A percentile compares a stretch with the other conserved stretches of the same genome.
phyloP scores from a whole-genome alignment of 2,888 invertebrate genomes.

The Eupithecia centaureata region DNA sequence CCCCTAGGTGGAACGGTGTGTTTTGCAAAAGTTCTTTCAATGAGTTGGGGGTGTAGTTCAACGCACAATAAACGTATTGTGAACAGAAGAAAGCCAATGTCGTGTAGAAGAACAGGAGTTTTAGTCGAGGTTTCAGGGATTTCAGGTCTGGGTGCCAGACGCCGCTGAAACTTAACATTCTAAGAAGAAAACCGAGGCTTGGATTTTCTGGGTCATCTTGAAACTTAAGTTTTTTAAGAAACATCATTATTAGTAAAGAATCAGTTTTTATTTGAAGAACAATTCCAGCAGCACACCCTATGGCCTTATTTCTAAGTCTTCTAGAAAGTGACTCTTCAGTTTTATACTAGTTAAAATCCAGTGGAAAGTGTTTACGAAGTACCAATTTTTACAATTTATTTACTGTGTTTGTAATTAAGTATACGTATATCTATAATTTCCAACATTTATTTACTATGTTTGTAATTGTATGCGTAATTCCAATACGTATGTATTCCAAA shows the following conservation, averaged over 20 bases:
- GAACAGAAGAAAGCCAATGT: slow-evolving; percentile 59
- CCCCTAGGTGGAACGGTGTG: slow-evolving; percentile 67
- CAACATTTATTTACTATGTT: neutral
- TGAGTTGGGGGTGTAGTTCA: slow-evolving; percentile 50
- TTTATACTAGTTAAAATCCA: neutral
- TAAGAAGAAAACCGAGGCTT: slow-evolving; percentile 61
- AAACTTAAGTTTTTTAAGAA: slow-evolving; percentile 18
- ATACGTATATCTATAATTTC: no score
- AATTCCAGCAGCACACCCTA: neutral
- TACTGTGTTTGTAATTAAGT: neutral
- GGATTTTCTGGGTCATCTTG: slow-evolving; percentile 60
- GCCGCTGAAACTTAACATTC: slow-evolving; percentile 54
- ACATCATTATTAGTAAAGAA: neutral
- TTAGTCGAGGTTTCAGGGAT: slow-evolving; percentile 47
- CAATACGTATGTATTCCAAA: neutral
- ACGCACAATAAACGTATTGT: slow-evolving; percentile 60
- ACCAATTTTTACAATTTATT: neutral
- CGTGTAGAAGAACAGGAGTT: slow-evolving; percentile 53
- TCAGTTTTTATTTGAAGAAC: neutral
- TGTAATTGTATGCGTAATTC: no score
- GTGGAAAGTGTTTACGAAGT: neutral
- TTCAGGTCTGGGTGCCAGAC: slow-evolving; percentile 58
- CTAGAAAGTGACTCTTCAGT: neutral
- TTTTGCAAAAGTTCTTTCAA: slow-evolving; percentile 60
- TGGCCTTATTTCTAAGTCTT: neutral